Percentiles rank a stretch among this genome's conserved stretches.
phyloP scores from a whole-genome alignment of 2,113 vertebrate genomes.

The Bubo bubo region DNA sequence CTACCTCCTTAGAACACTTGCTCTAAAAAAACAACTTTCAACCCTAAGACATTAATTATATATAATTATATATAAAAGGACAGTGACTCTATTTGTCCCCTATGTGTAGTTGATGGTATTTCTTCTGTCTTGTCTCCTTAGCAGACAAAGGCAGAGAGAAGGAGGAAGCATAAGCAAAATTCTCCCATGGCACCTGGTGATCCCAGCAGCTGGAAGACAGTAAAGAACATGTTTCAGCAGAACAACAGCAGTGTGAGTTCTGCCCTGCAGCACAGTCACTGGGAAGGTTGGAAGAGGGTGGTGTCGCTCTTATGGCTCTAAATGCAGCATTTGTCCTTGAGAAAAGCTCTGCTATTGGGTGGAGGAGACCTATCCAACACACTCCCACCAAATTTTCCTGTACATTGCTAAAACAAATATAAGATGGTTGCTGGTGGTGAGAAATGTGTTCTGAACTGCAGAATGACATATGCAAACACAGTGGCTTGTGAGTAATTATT shows the following conservation, averaged over 20 bases:
- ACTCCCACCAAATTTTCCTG: neutral
- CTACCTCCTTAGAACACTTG: neutral
- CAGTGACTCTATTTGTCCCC: accelerated
- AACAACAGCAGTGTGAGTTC: neutral
- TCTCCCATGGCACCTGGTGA: neutral
- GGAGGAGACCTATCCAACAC: neutral
- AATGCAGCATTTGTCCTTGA: neutral
- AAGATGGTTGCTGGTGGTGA: neutral
- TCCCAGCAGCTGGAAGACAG: neutral
- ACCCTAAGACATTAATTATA: neutral
- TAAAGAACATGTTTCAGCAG: neutral
- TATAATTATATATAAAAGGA: neutral
- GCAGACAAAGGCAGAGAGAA: neutral
- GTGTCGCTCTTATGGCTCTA: neutral
- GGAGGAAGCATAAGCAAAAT: neutral
- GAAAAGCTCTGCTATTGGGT: neutral
- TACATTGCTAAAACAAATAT: neutral
- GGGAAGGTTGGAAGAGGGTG: neutral
- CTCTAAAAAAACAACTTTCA: neutral
- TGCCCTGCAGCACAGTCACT: neutral
- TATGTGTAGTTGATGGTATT: accelerated
- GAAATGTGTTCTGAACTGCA: neutral
- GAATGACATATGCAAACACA: accelerated
- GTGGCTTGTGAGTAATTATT: neutral
- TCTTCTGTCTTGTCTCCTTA: neutral